Percentiles rank a stretch among this genome's conserved stretches.
Conservation (phyloP, 2,888 invertebrate genomes). For the Minunthozetes semirufus region DNA sequence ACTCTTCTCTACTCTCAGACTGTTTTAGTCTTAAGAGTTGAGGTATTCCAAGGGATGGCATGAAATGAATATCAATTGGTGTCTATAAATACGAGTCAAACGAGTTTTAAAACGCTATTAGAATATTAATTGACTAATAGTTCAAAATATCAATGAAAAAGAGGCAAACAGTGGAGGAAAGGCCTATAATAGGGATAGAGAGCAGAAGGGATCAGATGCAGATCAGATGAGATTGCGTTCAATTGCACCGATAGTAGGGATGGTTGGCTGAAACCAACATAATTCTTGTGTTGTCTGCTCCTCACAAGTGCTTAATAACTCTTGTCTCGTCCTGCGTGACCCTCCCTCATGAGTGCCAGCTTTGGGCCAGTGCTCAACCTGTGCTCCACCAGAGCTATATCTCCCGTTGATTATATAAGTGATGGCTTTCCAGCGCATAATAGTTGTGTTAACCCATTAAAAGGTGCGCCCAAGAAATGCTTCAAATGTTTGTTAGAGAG, state of each 20-base stretch:
- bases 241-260: background rate
- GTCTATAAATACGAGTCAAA: slow-evolving; percentile 29
- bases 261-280: background rate
- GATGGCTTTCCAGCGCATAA: slow-evolving; percentile 18
- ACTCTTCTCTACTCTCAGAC: background rate
- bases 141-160: slow-evolving; percentile 19
- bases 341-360: slow-evolving; percentile 18
- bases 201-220: slow-evolving; percentile 5
- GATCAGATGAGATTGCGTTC: slow-evolving; percentile 20
- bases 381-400: background rate
- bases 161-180: slow-evolving; percentile 8
- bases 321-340: slow-evolving; percentile 19
- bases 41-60: background rate
- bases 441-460: slow-evolving; percentile 24
- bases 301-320: background rate
- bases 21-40: background rate
- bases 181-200: slow-evolving; percentile 25
- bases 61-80: slow-evolving; percentile 31
- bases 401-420: slow-evolving; percentile 30
- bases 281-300: slow-evolving; percentile 4
- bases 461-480: slow-evolving; percentile 26
- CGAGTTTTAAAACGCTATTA: slow-evolving; percentile 23
- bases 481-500: background rate
- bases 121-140: slow-evolving; percentile 30
- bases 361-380: background rate